Evolutionary conservation across 1,140 invertebrate genomes (phyloP), one percentile per base, ranked within the genome.

Genomic region (Portunus trituberculatus): DNA sequence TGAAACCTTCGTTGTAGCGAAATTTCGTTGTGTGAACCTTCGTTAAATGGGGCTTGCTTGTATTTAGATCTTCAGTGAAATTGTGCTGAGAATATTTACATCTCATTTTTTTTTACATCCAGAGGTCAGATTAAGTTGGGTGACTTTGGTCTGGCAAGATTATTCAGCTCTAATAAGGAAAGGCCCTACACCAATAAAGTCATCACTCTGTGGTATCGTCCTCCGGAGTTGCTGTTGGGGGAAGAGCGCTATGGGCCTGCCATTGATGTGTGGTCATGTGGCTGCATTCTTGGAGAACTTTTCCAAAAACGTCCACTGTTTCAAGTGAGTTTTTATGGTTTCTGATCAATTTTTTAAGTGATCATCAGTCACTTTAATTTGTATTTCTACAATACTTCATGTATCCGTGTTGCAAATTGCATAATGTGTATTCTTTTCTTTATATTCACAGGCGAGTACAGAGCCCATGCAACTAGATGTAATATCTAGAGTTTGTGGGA

Each of bases 261-360:
- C 0, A 99, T 99, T 96, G 99, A 99, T 97, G 98, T 99, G 25
- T 99, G 99, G 99, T 99, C 99, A 96, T 99, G 99, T 97, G 99
- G 99, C 39, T 99, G 99, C 97, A 99, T 99, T 96, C 97, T 99
- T 46, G 99, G 99, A 1, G 99, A 99, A 97, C 97, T 99, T 52
- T 99, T 99, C 97, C 98, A 98, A 4, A 99, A 99, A 96, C 98
- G 99, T 96, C 99, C 99, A 7, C 98, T 99, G 46, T 99, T 99
- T 97, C 98, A 98, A 97, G 98, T 98, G 97, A 96, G 96, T 29
- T 48, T 76, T n/a, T n/a, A 25, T 8, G 12, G 1, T 59, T 59
- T 59, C 52, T 14, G 16, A 20, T 59, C 16, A 14, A 31, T 91
- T 39, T 39, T 91, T 39, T 39, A 39, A 39, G 39, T 39, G 39